A percentile compares a stretch with the other conserved stretches of the same genome.
phyloP scores from a whole-genome alignment of 2,888 invertebrate genomes.

The Drosophila limbata region DNA sequence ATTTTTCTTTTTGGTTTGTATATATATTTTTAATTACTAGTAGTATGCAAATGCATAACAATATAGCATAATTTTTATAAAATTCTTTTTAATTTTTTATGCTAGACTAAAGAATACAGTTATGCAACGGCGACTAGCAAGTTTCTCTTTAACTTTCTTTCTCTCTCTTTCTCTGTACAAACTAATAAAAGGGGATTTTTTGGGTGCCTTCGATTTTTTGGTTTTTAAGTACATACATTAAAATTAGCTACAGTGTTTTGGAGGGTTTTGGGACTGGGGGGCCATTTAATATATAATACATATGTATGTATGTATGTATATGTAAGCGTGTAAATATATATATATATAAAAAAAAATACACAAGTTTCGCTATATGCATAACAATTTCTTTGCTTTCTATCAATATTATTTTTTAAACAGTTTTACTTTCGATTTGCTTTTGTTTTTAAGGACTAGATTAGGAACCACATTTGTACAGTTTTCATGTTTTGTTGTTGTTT shows the following conservation, averaged over 20 bases:
- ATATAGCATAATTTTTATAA: constrained; percentile 26
- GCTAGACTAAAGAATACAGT: constrained; percentile 66
- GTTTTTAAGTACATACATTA: constrained; percentile 72
- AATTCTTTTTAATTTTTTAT: constrained; percentile 26
- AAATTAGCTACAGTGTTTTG: constrained; percentile 73
- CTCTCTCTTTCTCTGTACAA: constrained; percentile 47
- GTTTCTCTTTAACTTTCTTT: constrained; percentile 41
- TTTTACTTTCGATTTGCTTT: constrained; percentile 25
- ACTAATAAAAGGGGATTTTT: constrained; percentile 31
- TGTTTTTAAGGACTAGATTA: constrained; percentile 83
- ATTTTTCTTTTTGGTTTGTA: constrained; percentile 27
- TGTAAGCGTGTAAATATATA: constrained; percentile 16
- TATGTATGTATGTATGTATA: constrained; percentile 21
- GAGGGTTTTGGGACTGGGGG: constrained; percentile 42
- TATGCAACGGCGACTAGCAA: constrained; percentile 75
- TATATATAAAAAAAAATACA: constrained; percentile 53
- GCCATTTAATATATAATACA: constrained; percentile 11
- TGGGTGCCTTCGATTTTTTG: constrained; percentile 25
- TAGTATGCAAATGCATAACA: constrained; percentile 59
- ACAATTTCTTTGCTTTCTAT: constrained; percentile 44
- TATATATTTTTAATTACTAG: constrained; percentile 35
- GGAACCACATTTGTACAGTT: constrained; percentile 85
- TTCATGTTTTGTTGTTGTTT: constrained; percentile 65
- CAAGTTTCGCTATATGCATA: constrained; percentile 58
- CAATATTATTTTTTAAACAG: constrained; percentile 32